Base-by-base conservation (phyloP, 2,888 invertebrate species). In the Dioctria rufipes region DNA sequence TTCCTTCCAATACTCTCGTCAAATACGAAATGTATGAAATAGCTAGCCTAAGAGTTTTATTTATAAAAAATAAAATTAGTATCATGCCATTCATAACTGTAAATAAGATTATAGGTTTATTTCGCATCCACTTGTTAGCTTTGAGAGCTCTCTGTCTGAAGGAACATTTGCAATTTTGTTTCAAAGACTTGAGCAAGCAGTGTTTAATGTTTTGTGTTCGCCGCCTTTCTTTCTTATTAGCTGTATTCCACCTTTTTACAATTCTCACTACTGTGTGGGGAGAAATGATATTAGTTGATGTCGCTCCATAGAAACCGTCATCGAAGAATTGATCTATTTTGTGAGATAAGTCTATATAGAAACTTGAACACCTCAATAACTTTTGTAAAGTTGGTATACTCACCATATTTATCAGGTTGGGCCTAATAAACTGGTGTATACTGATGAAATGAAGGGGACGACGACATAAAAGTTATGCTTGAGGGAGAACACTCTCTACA, bases 131-230 rank as follows among this genome's bases (percentile, higher is more conserved):
- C 2, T 25, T 25, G 25, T 13, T 90, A 96, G 96, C 92, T 98
- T 98, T 11, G 97, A 97, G 43, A 98, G 89, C 89, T 98, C 98
- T 0, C 98, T 98, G 87, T 98, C 98, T 0, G 96, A 94, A 0
- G 98, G 98, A 1, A 98, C 98, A 86, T 98, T 98, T 0, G 98
- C 98, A 85, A 98, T 98, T 88, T 97, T 96, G 83, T 97, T 97
- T n/a, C 98, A 90, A 0, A 98, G 90, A 86, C 96, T 96, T 0
- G 96, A 94, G 87, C 98, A 98, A 0, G 98, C 98, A 75, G 95
- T 96, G 89, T 98, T n/a, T 98, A 83, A 98, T 98, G 84, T 96
- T 96, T 87, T 96, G 95, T 0, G 98, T 98, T 77, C 98, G 91
- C 83, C 97, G 90, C 6, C 98, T 89, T 87, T 98, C 98, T 87